Evolutionary conservation across 2,888 invertebrate species (phyloP), one percentile per base, ranked within the genome.

Genomic region (Dryobotodes eremita): DNA sequence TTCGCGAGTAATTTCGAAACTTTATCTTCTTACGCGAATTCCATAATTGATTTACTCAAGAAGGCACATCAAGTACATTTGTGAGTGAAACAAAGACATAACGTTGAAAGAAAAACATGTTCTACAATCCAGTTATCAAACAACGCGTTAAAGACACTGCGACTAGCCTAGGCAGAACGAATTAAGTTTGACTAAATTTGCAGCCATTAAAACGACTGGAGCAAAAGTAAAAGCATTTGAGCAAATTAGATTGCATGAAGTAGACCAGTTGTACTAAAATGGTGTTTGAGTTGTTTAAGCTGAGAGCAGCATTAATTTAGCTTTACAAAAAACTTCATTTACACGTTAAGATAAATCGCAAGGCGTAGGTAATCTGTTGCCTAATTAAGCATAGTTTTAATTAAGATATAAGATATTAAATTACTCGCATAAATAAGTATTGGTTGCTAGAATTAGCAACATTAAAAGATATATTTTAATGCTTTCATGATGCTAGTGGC

Each of bases 121-220:
- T 86, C 84, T 87, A 85, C 81, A 87, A 90, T 90, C 77, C 80
- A 89, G 91, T 92, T 91, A 91, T 89, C 91, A 91, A 92, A 92
- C 91, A 93, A 85, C 88, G 90, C 90, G 90, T 91, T 92, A 92
- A 92, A 89, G 89, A 91, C 90, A 82, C 88, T 90, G 85, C 88
- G 88, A 91, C 90, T 90, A 87, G 87, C 89, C 90, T 89, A 89
- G 89, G 90, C 90, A 91, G 84, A 75, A 81, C 69, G 31, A 84
- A 84, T 86, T 77, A 85, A 79, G 80, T 81, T 81, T 69, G 75
- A 90, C 91, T 88, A 90, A 92, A 92, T 91, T 93, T 86, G 75
- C 69, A 88, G 91, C 92, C 87, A 88, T 79, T 82, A 86, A 86
- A 79, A 74, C 53, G 26, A 64, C 64, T 70, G 46, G 11, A 64